A percentile compares a stretch with the other conserved stretches of the same genome.
These are phyloP conservation scores for Phacellophora camtschatica DNA, from an alignment of 30 jellyfish, hydroid and myxozoan genomes.

Conservation along the genomic window DNA sequence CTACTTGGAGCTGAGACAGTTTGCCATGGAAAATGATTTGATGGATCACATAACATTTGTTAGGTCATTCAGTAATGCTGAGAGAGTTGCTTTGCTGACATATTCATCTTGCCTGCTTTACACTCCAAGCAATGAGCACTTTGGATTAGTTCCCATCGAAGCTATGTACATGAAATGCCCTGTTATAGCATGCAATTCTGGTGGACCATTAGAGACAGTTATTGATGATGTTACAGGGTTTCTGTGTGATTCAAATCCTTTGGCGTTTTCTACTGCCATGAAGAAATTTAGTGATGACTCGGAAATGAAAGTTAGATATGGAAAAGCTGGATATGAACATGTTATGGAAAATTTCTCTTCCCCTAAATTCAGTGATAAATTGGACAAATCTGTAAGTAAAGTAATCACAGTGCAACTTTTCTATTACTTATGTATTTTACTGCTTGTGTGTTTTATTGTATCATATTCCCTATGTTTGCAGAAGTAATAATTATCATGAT, in stretches of 20 bases:
- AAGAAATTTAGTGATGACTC: slow-evolving; percentile 44
- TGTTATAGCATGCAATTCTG: slow-evolving; percentile 93
- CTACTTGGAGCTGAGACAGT: slow-evolving; percentile 67
- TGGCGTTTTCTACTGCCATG: slow-evolving; percentile 82
- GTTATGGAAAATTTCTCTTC: slow-evolving; percentile 84
- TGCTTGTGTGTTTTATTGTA: not conserved
- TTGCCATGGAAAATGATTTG: slow-evolving; percentile 48
- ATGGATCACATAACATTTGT: slow-evolving; percentile 66
- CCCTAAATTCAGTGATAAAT: slow-evolving; percentile 66
- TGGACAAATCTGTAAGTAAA: slow-evolving; percentile 76
- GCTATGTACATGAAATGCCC: slow-evolving; percentile 95
- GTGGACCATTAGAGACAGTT: slow-evolving; percentile 97
- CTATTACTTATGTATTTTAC: no score
- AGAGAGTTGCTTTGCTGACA: slow-evolving; percentile 64
- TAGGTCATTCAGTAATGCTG: slow-evolving; percentile 83
- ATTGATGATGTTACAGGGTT: slow-evolving; percentile 77
- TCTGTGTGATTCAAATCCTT: slow-evolving; percentile 80
- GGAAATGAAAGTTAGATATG: slow-evolving; percentile 4
- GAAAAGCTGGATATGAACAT: slow-evolving; percentile 75
- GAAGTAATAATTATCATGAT: no score
- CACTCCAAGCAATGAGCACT: slow-evolving; percentile 95
- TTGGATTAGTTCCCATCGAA: slow-evolving; percentile 96
- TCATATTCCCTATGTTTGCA: not conserved
- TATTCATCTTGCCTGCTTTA: slow-evolving; percentile 79
- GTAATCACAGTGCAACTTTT: no score